Evolutionary conservation across 1,140 invertebrate species (phyloP), one percentile per base, ranked within the genome.

Genomic region (Frieseomelitta varia): DNA sequence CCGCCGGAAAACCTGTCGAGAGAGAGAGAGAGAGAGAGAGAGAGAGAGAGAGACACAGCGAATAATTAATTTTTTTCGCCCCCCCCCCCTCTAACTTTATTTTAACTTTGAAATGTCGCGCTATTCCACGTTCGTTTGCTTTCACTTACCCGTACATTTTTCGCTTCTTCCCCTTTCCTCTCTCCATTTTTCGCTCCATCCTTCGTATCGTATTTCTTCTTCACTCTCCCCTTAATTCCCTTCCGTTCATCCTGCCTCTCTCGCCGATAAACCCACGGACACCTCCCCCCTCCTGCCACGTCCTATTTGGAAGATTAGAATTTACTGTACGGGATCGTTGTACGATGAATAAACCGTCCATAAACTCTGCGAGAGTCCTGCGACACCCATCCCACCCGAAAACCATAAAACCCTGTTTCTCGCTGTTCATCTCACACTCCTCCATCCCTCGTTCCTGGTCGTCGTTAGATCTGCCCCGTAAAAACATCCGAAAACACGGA

Each of bases 321-420:
- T 67, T 67, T 67, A 67, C 65, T 34, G 30, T 67, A 34, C 30
- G 30, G 8, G 30, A 67, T 67, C 65, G 65, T 67, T 67, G 12
- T 21, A 67, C 27, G 65, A 67, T 67, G 65, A 67, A 67, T 67
- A 67, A 67, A 67, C 65, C 10, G 65, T 11, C 30, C 65, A 67
- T 67, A 67, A 67, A 67, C 30, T 34, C 2, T 27, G 27, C 65
- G 17, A 19, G 27, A 27, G 34, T 12, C 4, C 34, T 21, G 11
- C 67, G 34, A 69, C 65, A 67, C 17, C 17, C 27, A 34, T 21
- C 30, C 65, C 17, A 21, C 27, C 10, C 24, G 21, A 61, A 34
- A 67, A 34, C 65, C 65, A 67, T 67, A 67, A 67, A 67, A 67
- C 0, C 30, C 30, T 67, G 34, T 67, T 34, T 34, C 65, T 67